Evolutionary conservation across 1,140 invertebrate species (phyloP).

Genomic region (Lysiphlebus fabarum): DNA sequence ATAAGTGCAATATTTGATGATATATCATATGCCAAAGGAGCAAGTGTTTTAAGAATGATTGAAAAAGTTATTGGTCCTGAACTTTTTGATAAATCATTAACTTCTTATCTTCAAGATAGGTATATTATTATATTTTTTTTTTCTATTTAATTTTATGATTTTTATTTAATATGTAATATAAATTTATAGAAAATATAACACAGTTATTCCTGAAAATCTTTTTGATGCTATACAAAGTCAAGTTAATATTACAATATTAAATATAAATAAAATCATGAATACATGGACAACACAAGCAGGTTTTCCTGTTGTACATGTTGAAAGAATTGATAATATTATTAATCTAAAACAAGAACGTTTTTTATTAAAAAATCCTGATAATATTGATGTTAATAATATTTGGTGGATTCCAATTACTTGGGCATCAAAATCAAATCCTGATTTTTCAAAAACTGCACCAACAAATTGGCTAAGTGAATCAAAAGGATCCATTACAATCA

Average conservation of each 20-base stretch:
- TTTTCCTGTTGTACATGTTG: conserved; percentile 72
- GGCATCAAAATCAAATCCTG: conserved; percentile 43
- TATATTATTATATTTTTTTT: conserved; percentile 32
- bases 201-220: conserved; percentile 69
- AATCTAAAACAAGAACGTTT: conserved; percentile 57
- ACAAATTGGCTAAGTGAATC: conserved; percentile 38
- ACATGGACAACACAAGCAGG: conserved; percentile 81
- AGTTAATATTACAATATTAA: conserved; percentile 51
- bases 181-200: conserved; percentile 58
- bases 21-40: conserved; percentile 85
- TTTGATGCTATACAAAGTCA: conserved; percentile 56
- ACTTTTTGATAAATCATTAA: conserved; percentile 67
- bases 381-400: conserved; percentile 30
- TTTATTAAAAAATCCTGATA: conserved; percentile 37
- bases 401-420: conserved; percentile 63
- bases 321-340: conserved; percentile 45
- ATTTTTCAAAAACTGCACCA: conserved; percentile 43
- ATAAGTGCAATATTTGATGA: conserved; percentile 80
- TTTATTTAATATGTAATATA: conserved; percentile 6
- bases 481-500: conserved; percentile 21
- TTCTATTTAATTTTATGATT: conserved; percentile 8
- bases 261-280: conserved; percentile 71
- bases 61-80: conserved; percentile 69
- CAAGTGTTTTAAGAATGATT: conserved; percentile 78
- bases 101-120: conserved; percentile 60